Conservation (phyloP, 2,888 invertebrate species). For the Dicyrtomina minuta region DNA sequence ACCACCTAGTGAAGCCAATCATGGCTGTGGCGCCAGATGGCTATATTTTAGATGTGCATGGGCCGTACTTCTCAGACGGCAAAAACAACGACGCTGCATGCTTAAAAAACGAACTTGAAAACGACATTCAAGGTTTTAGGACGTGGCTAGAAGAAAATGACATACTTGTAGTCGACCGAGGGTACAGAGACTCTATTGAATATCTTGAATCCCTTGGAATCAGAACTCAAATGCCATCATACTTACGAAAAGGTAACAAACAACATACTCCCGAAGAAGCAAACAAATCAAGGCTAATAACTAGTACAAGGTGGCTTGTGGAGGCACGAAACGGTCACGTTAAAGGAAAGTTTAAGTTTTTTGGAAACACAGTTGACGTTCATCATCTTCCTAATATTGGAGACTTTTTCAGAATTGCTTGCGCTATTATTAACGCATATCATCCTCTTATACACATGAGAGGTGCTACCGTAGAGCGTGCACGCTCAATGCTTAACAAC, state of each 20-base stretch:
- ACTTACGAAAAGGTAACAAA: not conserved
- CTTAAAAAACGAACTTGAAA: not conserved
- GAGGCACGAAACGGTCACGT: constrained; percentile 23
- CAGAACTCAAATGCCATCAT: not conserved
- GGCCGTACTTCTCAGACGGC: constrained; percentile 6
- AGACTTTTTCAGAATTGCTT: constrained; percentile 24
- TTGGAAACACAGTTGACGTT: not conserved
- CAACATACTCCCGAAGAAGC: constrained; percentile 18
- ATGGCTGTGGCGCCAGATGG: not conserved
- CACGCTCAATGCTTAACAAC: not conserved
- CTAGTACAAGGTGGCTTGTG: constrained; percentile 18
- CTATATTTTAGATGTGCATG: constrained; percentile 2
- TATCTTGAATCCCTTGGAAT: constrained; percentile 8
- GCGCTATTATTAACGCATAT: constrained; percentile 1
- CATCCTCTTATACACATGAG: not conserved
- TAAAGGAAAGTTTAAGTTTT: constrained; percentile 7
- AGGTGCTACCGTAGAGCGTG: not conserved
- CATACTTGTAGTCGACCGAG: constrained; percentile 11
- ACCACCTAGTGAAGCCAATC: not conserved
- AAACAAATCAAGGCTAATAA: constrained; percentile 10
- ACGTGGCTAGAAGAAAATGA: constrained; percentile 12
- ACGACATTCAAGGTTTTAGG: not conserved
- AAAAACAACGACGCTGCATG: constrained; percentile 14
- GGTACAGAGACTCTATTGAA: constrained; percentile 12
- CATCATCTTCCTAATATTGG: constrained; percentile 2